A percentile compares a stretch with the other conserved stretches of the same genome.
phyloP scores from a whole-genome alignment of 2,888 invertebrate genomes.

The Lysandra bellargus region DNA sequence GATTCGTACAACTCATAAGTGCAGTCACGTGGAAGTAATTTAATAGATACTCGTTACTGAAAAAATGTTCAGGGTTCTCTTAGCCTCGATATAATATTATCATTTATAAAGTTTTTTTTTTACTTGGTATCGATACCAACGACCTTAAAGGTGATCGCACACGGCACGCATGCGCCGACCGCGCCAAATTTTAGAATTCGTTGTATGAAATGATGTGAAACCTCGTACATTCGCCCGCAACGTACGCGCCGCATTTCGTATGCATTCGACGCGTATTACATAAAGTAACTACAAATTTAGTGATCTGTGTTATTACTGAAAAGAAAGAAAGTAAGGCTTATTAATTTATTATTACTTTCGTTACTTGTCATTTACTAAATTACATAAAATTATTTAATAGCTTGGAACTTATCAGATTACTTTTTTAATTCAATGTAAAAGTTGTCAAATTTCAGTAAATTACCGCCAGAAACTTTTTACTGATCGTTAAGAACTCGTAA shows the following conservation, averaged over 20 bases:
- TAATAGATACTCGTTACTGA: constrained; percentile 17
- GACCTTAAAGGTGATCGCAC: no score
- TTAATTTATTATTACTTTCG: no score
- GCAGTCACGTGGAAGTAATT: constrained; percentile 14
- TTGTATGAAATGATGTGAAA: no score
- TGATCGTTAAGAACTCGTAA: not conserved
- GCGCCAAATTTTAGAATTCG: no score
- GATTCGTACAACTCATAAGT: not conserved
- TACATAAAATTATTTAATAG: not conserved
- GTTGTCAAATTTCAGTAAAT: not conserved
- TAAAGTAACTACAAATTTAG: no score
- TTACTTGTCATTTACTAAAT: not conserved
- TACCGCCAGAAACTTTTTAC: not conserved
- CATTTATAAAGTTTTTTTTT: not conserved
- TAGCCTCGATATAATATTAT: not conserved
- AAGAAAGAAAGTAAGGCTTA: no score
- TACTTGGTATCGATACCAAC: not conserved
- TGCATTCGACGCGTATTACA: no score
- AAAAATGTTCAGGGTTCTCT: not conserved
- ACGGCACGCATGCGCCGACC: no score
- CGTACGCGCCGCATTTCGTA: no score
- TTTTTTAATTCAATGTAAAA: not conserved
- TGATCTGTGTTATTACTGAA: no score
- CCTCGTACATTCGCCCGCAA: no score
- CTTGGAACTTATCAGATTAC: not conserved